These are phyloP conservation scores for Polydrusus pterygomalis DNA, from an alignment of 2,888 invertebrate genomes.

Conservation along the genomic window DNA sequence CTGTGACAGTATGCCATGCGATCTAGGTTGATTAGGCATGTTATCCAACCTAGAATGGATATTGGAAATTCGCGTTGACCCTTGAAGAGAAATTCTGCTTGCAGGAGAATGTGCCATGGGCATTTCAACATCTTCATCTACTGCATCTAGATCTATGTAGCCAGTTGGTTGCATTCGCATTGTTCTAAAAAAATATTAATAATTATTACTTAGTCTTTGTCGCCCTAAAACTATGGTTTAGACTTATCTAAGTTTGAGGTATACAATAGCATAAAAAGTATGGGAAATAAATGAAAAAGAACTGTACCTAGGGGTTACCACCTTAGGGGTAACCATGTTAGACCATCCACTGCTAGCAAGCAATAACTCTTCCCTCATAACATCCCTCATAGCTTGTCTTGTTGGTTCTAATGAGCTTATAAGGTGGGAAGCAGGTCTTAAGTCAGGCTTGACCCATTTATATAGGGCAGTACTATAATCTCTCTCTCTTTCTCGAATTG, in stretches of 20 bases:
- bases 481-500: too few relatives aligned
- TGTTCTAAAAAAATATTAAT: conserved; percentile 33
- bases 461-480: conserved; percentile 60
- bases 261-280: too few relatives aligned
- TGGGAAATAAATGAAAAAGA: too few relatives aligned
- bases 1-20: conserved; percentile 67
- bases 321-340: conserved; percentile 60
- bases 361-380: conserved; percentile 59
- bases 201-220: too few relatives aligned
- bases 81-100: conserved; percentile 63
- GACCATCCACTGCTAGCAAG: conserved; percentile 60
- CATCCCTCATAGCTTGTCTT: conserved; percentile 61
- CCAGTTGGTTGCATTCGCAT: conserved; percentile 54
- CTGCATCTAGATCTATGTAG: conserved; percentile 68
- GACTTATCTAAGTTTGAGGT: too few relatives aligned
- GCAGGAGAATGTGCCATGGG: conserved; percentile 56
- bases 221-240: too few relatives aligned
- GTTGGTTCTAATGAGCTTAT: conserved; percentile 62
- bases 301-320: conserved; percentile 50
- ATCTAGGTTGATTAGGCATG: conserved; percentile 63
- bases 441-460: conserved; percentile 64
- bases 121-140: conserved; percentile 68
- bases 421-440: conserved; percentile 62
- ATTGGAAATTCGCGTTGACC: conserved; percentile 64
- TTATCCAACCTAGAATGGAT: conserved; percentile 73